Evolutionary conservation across 1,140 invertebrate genomes (phyloP).

Genomic region (Heliconius hewitsoni): DNA sequence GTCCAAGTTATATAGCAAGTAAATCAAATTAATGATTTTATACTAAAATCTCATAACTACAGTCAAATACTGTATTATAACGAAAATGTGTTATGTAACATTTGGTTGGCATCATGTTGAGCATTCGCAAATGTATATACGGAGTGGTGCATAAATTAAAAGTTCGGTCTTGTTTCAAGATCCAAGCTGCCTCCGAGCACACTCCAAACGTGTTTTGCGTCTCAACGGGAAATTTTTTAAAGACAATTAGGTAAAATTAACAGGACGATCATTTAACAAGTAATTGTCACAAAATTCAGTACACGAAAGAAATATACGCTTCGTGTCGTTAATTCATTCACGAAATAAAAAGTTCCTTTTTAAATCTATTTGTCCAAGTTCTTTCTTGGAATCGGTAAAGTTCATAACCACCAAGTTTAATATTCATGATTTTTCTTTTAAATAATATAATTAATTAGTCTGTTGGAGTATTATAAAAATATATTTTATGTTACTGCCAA

Average conservation of each 20-base stretch:
- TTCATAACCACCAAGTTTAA: neutral
- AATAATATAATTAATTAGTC: neutral
- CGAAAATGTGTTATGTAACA: constrained; percentile 29
- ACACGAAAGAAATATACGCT: constrained; percentile 6
- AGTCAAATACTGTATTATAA: neutral
- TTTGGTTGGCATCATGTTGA: constrained; percentile 30
- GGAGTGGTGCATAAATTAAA: constrained; percentile 42
- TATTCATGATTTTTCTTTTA: constrained; percentile 1
- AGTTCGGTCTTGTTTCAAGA: constrained; percentile 32
- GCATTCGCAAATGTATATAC: constrained; percentile 33
- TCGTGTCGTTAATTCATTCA: neutral
- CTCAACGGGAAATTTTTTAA: constrained; percentile 37
- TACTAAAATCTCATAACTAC: too few species aligned
- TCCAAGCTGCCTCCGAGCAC: constrained; percentile 30
- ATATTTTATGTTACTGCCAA: too few species aligned
- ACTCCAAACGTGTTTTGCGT: constrained; percentile 39
- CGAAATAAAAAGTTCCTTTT: neutral
- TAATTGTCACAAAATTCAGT: constrained; percentile 27
- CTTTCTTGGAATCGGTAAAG: neutral
- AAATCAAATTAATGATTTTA: neutral
- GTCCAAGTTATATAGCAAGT: constrained; percentile 2
- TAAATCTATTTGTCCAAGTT: neutral
- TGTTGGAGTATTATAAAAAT: neutral
- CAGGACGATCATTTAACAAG: constrained; percentile 39
- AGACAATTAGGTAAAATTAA: constrained; percentile 38